These are phyloP conservation scores for Pelvicachromis taeniatus DNA, from an alignment of 2,113 vertebrate genomes.

Conservation along the genomic window DNA sequence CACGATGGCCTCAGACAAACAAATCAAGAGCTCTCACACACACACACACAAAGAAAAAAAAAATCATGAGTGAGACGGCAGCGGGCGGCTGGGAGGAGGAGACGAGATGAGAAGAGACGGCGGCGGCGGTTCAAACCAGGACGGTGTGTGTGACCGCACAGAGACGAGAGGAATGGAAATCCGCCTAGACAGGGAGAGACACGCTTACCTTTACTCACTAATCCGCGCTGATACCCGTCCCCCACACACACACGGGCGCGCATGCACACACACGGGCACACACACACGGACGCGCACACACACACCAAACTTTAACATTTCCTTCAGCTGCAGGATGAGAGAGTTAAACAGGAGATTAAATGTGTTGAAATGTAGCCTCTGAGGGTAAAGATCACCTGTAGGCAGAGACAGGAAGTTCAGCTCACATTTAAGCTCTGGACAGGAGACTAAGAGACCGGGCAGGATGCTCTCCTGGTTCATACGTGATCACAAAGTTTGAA, in stretches of 20 bases:
- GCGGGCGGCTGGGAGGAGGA: not conserved
- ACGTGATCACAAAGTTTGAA: not conserved
- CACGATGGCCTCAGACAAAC: constrained; percentile 15
- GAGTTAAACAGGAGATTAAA: not conserved
- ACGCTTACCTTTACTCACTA: constrained; percentile 74
- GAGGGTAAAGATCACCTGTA: not conserved
- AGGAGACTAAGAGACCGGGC: not conserved
- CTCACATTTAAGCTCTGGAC: not conserved
- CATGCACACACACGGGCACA: not conserved
- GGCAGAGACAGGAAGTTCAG: not conserved
- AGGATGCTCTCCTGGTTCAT: not conserved
- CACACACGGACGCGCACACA: not conserved
- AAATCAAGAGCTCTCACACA: not conserved
- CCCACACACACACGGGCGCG: not conserved
- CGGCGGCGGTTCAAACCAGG: constrained; percentile 44
- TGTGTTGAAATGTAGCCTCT: not conserved
- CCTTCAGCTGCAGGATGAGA: not conserved
- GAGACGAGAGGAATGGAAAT: constrained; percentile 52
- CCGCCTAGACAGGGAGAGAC: constrained; percentile 64
- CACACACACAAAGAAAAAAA: not conserved
- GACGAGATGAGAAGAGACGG: constrained; percentile 18
- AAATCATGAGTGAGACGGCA: not conserved
- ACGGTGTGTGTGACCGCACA: constrained; percentile 55
- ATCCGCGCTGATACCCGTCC: constrained; percentile 71
- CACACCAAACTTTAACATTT: not conserved